A percentile compares a stretch with the other conserved stretches of the same genome.
These are phyloP conservation scores for Pseudochaenichthys georgianus DNA, from an alignment of 2,797 vertebrate genomes.

Conservation along the genomic window DNA sequence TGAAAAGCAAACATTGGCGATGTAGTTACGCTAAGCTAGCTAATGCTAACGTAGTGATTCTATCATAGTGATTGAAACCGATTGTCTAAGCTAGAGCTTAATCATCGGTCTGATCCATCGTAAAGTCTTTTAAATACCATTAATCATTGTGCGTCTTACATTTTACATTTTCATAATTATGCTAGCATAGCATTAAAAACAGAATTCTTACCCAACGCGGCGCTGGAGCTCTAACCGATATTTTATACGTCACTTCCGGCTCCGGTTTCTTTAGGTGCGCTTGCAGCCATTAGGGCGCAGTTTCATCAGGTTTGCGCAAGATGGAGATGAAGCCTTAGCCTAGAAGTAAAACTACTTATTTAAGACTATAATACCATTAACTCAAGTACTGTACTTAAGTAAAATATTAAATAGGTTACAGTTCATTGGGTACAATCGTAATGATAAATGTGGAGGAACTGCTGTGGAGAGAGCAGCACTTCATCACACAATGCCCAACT, in stretches of 20 bases:
- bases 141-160: too few relatives aligned
- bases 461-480: too few relatives aligned
- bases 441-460: too few relatives aligned
- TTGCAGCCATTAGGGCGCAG: conserved; percentile 25
- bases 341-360: too few relatives aligned
- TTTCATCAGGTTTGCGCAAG: conserved; percentile 19
- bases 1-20: conserved; percentile 38
- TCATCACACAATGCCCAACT: too few relatives aligned
- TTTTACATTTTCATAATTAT: not conserved
- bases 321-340: too few relatives aligned
- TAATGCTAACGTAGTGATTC: conserved; percentile 39
- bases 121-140: rapidly evolving
- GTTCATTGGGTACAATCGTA: too few relatives aligned
- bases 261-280: conserved; percentile 49
- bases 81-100: not conserved
- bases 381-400: too few relatives aligned
- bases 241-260: conserved; percentile 74
- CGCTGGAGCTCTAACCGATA: conserved; percentile 51
- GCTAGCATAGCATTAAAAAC: not conserved
- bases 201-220: conserved; percentile 80
- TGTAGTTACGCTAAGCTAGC: conserved; percentile 57
- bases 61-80: not conserved
- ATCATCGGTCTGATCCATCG: rapidly evolving
- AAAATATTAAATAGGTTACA: too few relatives aligned
- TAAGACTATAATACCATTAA: too few relatives aligned